Base-by-base conservation (phyloP, 2,888 invertebrate genomes). In the Exocentrus adspersus region DNA sequence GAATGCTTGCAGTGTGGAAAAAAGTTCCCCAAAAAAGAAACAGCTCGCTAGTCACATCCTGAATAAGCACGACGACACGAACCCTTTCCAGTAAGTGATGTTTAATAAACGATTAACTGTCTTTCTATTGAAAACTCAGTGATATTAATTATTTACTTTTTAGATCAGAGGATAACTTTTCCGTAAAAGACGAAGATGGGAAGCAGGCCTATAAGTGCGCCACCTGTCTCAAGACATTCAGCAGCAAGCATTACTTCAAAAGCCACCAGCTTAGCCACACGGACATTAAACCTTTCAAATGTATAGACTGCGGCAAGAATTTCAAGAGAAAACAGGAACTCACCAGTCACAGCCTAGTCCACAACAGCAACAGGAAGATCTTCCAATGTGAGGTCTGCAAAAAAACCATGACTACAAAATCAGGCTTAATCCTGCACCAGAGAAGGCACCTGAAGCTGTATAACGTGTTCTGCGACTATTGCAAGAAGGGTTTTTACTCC, bases 171-270 rank as follows among this genome's bases (percentile, higher is more conserved):
- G n/a, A 52, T 3, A 21, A 66, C 16, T 64, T 59, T 59, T 14
- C 63, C 20, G 48, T 61, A 32, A 64, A 48, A n/a, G 9, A 62
- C 9, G 61, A 64, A 30, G 59, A 59, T 5, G 86, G 87, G 16
- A 86, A 87, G 65, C 81, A 82, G 56, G 79, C 86, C 17, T 86
- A 85, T 66, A 81, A 86, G 1, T 88, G 88, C 64, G 46, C 28
- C 19, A 81, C 83, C 4, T 88, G 88, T 42, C 85, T 83, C 0
- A 86, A 85, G 61, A 84, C 85, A 0, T 88, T 87, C 61, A 85
- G 87, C 1, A 87, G 87, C 50, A 81, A 84, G 16, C 84, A 86
- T 0, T 86, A 87, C 59, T 66, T 69, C 30, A 66, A 59, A 41
- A 68, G 63, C 14, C 71, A 71, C 24, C 51, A 64, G 7, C 41